Evolutionary conservation across 2,797 vertebrate genomes (phyloP).

Genomic region (Lagodon rhomboides): DNA sequence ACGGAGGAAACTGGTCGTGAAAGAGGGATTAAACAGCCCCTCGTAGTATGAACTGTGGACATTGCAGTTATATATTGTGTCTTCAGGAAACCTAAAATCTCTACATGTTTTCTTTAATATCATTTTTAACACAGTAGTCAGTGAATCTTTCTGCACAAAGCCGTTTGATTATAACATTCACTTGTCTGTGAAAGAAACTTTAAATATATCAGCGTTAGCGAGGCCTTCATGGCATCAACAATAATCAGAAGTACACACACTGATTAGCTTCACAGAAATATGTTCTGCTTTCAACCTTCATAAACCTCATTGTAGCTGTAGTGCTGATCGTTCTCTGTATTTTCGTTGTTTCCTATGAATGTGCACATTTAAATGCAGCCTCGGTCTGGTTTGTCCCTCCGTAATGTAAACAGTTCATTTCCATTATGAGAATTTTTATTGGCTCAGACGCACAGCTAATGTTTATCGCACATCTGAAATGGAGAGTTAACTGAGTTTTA

Average conservation of each 20-base stretch:
- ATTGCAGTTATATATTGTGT: no score
- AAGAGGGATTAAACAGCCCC: no score
- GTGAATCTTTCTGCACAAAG: not conserved
- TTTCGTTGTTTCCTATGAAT: conserved; percentile 19
- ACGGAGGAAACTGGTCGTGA: no score
- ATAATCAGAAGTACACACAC: no score
- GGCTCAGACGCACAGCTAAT: conserved; percentile 34
- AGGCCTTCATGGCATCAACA: not conserved
- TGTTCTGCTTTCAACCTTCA: not conserved
- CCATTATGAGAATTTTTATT: conserved; percentile 34
- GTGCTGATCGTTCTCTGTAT: not conserved
- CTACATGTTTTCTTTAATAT: not conserved
- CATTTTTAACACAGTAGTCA: no score
- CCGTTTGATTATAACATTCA: not conserved
- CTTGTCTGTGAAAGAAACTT: no score
- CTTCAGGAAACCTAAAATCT: no score
- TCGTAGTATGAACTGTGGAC: no score
- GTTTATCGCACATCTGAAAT: conserved; percentile 45
- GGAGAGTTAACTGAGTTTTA: conserved; percentile 29
- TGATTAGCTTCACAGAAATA: not conserved
- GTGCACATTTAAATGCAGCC: conserved; percentile 34
- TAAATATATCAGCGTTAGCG: no score
- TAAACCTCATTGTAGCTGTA: not conserved
- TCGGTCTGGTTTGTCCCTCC: not conserved
- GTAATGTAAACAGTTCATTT: conserved; percentile 45